Percentiles rank a stretch among this genome's conserved stretches.
phyloP scores from a whole-genome alignment of 2,113 vertebrate genomes.

The Mobula hypostoma region DNA sequence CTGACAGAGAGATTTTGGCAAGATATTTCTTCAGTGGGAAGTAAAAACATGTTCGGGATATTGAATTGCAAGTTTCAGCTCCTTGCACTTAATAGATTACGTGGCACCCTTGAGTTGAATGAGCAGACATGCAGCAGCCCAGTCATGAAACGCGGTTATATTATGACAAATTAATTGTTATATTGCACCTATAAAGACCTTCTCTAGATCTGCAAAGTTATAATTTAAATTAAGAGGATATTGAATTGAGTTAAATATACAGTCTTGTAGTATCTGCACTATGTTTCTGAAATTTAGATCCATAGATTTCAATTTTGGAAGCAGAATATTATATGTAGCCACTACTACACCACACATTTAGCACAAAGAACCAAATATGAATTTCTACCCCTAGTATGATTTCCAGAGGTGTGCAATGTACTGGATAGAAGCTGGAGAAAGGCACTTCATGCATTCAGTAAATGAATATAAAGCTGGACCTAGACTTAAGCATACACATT shows the following conservation, averaged over 20 bases:
- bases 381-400: not conserved
- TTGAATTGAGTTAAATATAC: no score
- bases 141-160: not conserved
- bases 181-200: not conserved
- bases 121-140: not conserved
- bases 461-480: no score
- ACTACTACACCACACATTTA: no score
- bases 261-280: no score
- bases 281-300: no score
- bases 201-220: not conserved
- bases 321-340: no score
- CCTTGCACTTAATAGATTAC: not conserved
- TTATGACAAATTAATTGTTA: not conserved
- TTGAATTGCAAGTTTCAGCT: conserved; percentile 19
- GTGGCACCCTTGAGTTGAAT: not conserved
- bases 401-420: not conserved
- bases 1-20: not conserved
- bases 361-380: no score
- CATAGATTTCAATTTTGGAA: no score
- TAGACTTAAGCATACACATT: no score
- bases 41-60: not conserved
- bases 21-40: not conserved
- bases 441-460: no score
- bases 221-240: not conserved
- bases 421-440: no score